phyloP scores from a whole-genome alignment of 2,888 invertebrate genomes.

The Tachina fera region DNA sequence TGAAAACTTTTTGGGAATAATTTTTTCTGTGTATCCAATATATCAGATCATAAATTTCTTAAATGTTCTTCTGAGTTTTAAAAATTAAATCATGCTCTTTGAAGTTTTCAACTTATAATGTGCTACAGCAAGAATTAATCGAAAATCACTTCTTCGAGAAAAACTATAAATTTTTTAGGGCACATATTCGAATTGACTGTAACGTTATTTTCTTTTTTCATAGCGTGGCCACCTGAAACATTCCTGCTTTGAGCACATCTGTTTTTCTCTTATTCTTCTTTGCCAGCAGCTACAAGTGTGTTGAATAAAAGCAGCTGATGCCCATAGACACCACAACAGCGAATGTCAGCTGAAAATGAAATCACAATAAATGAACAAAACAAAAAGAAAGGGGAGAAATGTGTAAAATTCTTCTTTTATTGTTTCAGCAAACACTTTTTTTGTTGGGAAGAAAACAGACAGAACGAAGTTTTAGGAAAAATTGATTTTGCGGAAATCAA shows the following conservation, averaged over 20 bases:
- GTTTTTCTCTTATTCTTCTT: slow-evolving; percentile 16
- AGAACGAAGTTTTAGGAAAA: slow-evolving; percentile 41
- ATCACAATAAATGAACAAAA: slow-evolving; percentile 19
- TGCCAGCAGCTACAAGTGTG: slow-evolving; percentile 65
- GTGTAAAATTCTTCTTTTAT: slow-evolving; percentile 36
- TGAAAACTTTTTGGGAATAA: too few species aligned
- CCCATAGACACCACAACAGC: slow-evolving; percentile 1
- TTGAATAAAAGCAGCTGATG: slow-evolving; percentile 51
- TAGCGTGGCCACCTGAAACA: neutral
- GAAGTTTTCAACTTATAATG: too few species aligned
- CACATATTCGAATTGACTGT: neutral
- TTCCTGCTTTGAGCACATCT: neutral
- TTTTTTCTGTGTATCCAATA: too few species aligned
- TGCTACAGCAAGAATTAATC: too few species aligned
- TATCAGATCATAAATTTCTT: too few species aligned
- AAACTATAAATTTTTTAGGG: neutral
- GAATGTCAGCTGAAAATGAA: slow-evolving; percentile 53
- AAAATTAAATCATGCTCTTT: too few species aligned
- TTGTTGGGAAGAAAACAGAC: slow-evolving; percentile 53
- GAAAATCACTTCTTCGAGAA: too few species aligned
- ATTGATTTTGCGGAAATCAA: slow-evolving; percentile 66
- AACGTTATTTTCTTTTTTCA: neutral
- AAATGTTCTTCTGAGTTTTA: too few species aligned
- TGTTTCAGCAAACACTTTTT: slow-evolving; percentile 53
- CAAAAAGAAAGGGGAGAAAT: slow-evolving; percentile 21